Evolutionary conservation across 2,888 invertebrate genomes (phyloP).

Genomic region (Caradrina clavipalpis): DNA sequence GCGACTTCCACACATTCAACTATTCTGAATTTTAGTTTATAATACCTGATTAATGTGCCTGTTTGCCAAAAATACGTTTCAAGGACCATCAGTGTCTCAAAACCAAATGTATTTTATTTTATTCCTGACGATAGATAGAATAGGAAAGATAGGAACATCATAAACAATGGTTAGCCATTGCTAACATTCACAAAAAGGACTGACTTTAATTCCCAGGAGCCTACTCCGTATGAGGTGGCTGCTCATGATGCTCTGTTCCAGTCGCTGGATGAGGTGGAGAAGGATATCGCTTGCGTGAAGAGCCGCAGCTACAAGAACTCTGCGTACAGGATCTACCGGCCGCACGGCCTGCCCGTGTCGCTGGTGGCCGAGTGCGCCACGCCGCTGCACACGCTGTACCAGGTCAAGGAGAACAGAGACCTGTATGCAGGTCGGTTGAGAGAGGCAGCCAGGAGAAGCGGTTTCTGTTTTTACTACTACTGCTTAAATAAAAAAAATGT

Average conservation of each 20-base stretch:
- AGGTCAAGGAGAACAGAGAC: slow-evolving; percentile 76
- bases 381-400: slow-evolving; percentile 91
- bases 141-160: no score
- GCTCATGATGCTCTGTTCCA: slow-evolving; percentile 69
- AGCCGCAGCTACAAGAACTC: slow-evolving; percentile 91
- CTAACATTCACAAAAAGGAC: background rate
- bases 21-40: background rate
- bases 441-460: background rate
- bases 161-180: background rate
- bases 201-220: slow-evolving; percentile 36
- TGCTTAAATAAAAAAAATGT: no score
- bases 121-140: no score
- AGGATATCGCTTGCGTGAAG: slow-evolving; percentile 91
- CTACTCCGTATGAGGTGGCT: slow-evolving; percentile 17
- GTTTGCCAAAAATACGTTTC: background rate
- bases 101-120: background rate
- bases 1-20: background rate
- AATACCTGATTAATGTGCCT: background rate
- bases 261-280: slow-evolving; percentile 85
- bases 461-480: no score
- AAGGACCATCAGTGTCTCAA: background rate
- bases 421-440: slow-evolving; percentile 72
- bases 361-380: slow-evolving; percentile 92
- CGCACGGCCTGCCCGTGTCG: slow-evolving; percentile 76
- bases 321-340: slow-evolving; percentile 90